Percentiles rank a stretch among this genome's conserved stretches.
phyloP scores from a whole-genome alignment of 2,113 vertebrate species.

The Nannobrachium achirus region DNA sequence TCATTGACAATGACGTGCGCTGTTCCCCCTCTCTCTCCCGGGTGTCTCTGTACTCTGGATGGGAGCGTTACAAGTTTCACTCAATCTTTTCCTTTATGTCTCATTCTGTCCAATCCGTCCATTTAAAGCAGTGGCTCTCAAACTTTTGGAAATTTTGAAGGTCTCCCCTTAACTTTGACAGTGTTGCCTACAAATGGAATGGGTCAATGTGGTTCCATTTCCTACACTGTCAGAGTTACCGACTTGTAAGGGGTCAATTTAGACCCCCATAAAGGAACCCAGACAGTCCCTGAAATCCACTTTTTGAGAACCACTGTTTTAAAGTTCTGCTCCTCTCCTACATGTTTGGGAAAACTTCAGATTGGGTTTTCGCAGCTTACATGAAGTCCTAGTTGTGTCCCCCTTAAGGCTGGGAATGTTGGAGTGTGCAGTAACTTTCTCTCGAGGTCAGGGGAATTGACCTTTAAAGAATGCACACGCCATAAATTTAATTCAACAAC shows the following conservation, averaged over 20 bases:
- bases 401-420: constrained; percentile 67
- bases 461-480: constrained; percentile 95
- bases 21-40: constrained; percentile 11
- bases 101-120: constrained; percentile 25
- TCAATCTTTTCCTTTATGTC: constrained; percentile 36
- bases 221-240: no score
- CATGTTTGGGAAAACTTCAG: neutral
- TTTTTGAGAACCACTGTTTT: no score
- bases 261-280: no score
- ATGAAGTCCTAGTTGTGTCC: constrained; percentile 14
- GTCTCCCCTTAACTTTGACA: no score
- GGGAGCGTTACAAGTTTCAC: constrained; percentile 52
- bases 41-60: constrained; percentile 24
- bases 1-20: constrained; percentile 67
- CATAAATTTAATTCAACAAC: constrained; percentile 95
- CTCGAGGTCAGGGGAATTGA: constrained; percentile 93
- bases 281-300: no score
- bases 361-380: neutral
- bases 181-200: no score
- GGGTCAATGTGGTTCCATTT: no score
- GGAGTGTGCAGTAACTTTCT: constrained; percentile 86
- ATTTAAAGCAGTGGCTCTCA: no score
- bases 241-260: no score
- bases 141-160: no score
- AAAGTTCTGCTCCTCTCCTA: neutral